Percentiles rank a stretch among this genome's conserved stretches.
These are phyloP conservation scores for Gymnobelideus leadbeateri DNA, from an alignment of 2,113 vertebrate species.

Conservation along the genomic window DNA sequence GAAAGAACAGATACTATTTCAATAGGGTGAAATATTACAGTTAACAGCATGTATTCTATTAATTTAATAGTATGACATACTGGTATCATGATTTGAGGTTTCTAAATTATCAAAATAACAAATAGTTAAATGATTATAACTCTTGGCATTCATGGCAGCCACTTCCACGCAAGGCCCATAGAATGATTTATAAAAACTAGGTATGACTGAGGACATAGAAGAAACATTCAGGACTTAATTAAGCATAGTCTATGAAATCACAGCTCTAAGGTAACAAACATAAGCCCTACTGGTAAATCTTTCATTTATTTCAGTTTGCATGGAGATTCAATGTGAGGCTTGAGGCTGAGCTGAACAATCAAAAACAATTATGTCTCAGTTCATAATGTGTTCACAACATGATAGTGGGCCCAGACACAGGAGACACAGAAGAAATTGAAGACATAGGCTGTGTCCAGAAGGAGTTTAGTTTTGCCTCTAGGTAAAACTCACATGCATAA, in stretches of 20 bases:
- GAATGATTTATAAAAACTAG: conserved; percentile 60
- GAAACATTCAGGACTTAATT: conserved; percentile 62
- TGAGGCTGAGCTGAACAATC: conserved; percentile 40
- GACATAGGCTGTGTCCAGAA: not conserved
- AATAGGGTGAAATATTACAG: not conserved
- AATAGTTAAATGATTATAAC: conserved; percentile 64
- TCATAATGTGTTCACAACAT: not conserved
- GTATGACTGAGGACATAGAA: conserved; percentile 31
- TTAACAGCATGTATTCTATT: not conserved
- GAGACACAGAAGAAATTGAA: conserved; percentile 12
- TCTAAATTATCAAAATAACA: conserved; percentile 48
- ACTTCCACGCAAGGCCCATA: conserved; percentile 54
- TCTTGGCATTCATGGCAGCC: conserved; percentile 65
- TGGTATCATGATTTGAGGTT: conserved; percentile 45
- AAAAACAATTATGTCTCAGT: not conserved
- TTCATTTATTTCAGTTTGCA: conserved; percentile 33
- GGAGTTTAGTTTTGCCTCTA: conserved; percentile 6
- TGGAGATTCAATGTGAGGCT: conserved; percentile 38
- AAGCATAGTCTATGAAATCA: conserved; percentile 59
- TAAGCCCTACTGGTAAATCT: conserved; percentile 50
- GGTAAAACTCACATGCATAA: not conserved
- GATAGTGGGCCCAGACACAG: not conserved
- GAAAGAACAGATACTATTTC: not conserved
- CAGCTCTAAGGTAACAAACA: conserved; percentile 57
- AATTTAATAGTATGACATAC: conserved; percentile 17